These are phyloP conservation scores for Callyntrura sp. DNA, from an alignment of 2,888 invertebrate species.

Conservation along the genomic window DNA sequence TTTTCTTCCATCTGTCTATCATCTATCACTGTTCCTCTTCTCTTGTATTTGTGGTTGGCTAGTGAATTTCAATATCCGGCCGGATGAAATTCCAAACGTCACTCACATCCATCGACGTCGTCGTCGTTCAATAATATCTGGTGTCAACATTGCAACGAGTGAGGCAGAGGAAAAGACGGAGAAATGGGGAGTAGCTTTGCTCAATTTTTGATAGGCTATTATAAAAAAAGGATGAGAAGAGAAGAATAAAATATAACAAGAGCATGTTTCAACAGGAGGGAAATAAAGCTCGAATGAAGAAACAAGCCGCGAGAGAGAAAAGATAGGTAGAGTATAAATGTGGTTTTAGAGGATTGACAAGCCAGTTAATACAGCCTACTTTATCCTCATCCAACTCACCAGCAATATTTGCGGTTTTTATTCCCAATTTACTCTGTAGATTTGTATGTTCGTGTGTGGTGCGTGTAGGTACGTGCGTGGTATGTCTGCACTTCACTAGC, in stretches of 20 bases:
- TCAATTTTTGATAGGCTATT: constrained; percentile 7
- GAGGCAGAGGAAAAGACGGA: background rate
- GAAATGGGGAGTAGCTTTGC: background rate
- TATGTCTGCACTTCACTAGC: background rate
- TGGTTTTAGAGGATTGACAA: constrained; percentile 67
- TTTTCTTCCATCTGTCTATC: background rate
- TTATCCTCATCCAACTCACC: constrained; percentile 50
- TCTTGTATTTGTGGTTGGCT: background rate
- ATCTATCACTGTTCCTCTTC: background rate
- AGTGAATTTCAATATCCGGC: constrained; percentile 40
- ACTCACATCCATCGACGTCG: constrained; percentile 14
- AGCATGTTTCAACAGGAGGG: background rate
- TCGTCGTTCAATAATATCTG: constrained; percentile 31
- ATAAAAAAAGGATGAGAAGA: background rate
- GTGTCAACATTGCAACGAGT: constrained; percentile 9
- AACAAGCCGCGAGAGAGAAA: background rate
- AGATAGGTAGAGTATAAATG: constrained; percentile 53
- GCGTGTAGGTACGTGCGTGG: background rate
- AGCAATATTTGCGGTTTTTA: constrained; percentile 47
- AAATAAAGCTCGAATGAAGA: background rate
- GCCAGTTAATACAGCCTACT: constrained; percentile 48
- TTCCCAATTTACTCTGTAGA: constrained; percentile 35
- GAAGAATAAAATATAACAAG: constrained; percentile 19
- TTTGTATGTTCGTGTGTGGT: background rate
- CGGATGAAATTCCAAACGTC: constrained; percentile 36